Conservation (phyloP, 2,797 vertebrate species). For the Paguma larvata region DNA sequence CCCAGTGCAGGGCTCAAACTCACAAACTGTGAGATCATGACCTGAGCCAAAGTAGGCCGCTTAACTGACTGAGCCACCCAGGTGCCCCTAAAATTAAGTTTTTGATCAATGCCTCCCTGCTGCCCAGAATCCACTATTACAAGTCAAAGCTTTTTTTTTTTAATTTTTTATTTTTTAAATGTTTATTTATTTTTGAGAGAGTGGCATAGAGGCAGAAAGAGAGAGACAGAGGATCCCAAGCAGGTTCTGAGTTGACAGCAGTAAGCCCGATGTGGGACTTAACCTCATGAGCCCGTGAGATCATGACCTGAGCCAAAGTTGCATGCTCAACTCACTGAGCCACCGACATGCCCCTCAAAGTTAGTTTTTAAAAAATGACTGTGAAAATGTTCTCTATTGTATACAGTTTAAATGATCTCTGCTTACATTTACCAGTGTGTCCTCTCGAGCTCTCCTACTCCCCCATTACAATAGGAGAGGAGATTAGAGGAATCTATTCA, state of each 20-base stretch:
- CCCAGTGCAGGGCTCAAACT: too few species aligned
- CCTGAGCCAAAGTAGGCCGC: too few species aligned
- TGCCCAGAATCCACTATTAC: conserved; percentile 1
- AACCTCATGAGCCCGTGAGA: too few species aligned
- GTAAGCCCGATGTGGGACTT: too few species aligned
- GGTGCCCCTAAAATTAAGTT: not conserved
- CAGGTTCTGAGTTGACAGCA: too few species aligned
- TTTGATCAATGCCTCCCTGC: not conserved
- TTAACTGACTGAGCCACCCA: too few species aligned
- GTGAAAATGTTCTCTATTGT: not conserved
- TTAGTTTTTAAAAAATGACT: not conserved
- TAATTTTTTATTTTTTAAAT: not conserved
- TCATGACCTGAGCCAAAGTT: too few species aligned
- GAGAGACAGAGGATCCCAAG: too few species aligned
- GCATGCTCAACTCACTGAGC: too few species aligned
- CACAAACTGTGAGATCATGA: too few species aligned
- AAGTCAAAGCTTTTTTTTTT: not conserved
- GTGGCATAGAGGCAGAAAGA: too few species aligned
- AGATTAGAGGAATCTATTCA: not conserved
- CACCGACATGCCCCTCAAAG: not conserved
- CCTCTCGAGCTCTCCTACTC: not conserved
- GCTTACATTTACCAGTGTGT: not conserved
- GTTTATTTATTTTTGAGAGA: too few species aligned
- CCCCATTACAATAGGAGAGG: not conserved
- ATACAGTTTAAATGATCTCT: not conserved